Conservation (phyloP, 2,797 vertebrate species). For the Falco columbarius region DNA sequence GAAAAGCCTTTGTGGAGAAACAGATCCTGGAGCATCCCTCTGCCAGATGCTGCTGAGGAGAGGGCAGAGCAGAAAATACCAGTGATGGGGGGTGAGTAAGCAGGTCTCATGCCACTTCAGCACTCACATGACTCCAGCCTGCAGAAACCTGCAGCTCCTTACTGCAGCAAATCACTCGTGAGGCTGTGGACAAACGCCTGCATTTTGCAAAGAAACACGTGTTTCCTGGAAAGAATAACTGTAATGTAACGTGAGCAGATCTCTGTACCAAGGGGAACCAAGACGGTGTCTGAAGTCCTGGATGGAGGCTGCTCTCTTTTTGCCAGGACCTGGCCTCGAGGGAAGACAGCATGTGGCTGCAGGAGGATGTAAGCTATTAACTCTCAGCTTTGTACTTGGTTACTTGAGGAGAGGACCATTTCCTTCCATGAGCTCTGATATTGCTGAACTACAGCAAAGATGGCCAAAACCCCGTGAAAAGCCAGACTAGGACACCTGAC, state of each 20-base stretch:
- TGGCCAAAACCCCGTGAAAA: neutral
- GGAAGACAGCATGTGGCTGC: neutral
- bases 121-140: neutral
- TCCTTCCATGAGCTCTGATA: neutral
- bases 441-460: neutral
- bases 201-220: neutral
- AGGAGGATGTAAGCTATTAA: constrained; percentile 29
- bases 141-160: neutral
- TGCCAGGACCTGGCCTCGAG: neutral
- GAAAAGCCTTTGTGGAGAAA: constrained; percentile 2
- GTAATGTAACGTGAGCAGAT: constrained; percentile 5
- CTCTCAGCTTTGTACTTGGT: constrained; percentile 5
- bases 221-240: neutral
- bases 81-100: neutral
- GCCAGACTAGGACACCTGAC: neutral
- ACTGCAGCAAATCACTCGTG: neutral
- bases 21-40: neutral
- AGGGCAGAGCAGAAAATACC: neutral
- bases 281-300: constrained; percentile 4
- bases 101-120: neutral
- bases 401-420: neutral
- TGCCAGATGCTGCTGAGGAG: constrained; percentile 4
- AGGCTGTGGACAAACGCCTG: neutral
- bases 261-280: constrained; percentile 7
- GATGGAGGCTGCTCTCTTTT: neutral